Conservation (phyloP, 1,140 invertebrate genomes). For the Dinoponera quadriceps region DNA sequence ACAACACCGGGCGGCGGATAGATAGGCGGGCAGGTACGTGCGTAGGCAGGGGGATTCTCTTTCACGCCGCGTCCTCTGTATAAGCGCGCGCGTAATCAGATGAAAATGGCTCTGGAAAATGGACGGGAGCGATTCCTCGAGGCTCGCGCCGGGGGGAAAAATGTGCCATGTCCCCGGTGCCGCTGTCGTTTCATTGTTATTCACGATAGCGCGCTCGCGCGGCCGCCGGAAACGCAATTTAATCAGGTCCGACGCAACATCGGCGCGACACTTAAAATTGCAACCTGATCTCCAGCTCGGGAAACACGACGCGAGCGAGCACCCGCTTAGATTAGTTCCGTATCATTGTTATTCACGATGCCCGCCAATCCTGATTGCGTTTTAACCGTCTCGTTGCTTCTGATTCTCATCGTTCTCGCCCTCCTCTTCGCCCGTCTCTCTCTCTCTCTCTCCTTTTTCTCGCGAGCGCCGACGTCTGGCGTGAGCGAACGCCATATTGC, state of each 20-base stretch:
- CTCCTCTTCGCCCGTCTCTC: too few species aligned
- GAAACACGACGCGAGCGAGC: constrained; percentile 36
- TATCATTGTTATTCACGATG: constrained; percentile 80
- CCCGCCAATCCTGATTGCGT: constrained; percentile 74
- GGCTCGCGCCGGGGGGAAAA: not conserved
- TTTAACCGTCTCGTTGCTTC: constrained; percentile 75
- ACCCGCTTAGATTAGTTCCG: constrained; percentile 69
- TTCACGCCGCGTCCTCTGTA: too few species aligned
- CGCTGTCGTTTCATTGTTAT: constrained; percentile 77
- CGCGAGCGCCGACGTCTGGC: constrained; percentile 4
- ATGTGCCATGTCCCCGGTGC: constrained; percentile 23
- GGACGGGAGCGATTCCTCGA: constrained; percentile 23
- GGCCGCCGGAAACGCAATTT: constrained; percentile 74
- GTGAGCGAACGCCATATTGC: constrained; percentile 19
- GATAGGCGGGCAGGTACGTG: too few species aligned
- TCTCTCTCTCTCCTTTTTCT: not conserved
- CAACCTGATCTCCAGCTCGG: constrained; percentile 70
- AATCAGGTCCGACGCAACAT: constrained; percentile 73
- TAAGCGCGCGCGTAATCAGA: not conserved
- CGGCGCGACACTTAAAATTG: constrained; percentile 77
- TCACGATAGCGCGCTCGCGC: constrained; percentile 63
- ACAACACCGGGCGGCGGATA: too few species aligned
- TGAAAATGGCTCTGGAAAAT: constrained; percentile 26
- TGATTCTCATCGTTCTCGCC: constrained; percentile 49
- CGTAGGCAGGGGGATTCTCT: too few species aligned